Conservation (phyloP, 2,113 vertebrate genomes). For the Phrynosoma platyrhinos region DNA sequence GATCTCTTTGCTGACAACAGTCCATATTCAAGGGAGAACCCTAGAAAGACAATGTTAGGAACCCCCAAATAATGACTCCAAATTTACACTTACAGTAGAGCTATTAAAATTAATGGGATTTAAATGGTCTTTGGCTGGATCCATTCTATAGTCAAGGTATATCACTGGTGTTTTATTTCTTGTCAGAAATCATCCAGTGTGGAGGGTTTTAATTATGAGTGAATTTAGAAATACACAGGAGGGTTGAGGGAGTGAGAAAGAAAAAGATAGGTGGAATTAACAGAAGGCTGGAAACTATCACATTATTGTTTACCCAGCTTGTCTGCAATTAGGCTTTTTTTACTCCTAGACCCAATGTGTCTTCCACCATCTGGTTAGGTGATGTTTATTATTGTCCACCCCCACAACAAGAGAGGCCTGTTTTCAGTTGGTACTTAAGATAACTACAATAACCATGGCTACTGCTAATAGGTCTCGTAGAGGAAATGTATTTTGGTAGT, state of each 20-base stretch:
- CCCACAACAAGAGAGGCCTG: slow-evolving; percentile 9
- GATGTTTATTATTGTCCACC: slow-evolving; percentile 22
- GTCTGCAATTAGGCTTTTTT: slow-evolving; percentile 29
- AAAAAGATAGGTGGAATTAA: neutral
- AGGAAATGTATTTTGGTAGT: slow-evolving; percentile 11
- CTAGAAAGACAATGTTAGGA: neutral
- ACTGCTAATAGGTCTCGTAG: slow-evolving; percentile 20
- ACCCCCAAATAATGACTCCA: neutral
- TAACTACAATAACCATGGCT: slow-evolving; percentile 17
- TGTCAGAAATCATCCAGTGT: neutral
- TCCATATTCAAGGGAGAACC: too few species aligned
- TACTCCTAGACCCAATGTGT: slow-evolving; percentile 1
- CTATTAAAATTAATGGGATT: too few species aligned
- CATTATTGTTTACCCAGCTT: slow-evolving; percentile 27
- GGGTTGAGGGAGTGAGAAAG: neutral
- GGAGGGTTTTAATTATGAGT: neutral
- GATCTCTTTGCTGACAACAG: neutral
- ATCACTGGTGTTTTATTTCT: neutral
- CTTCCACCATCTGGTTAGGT: slow-evolving; percentile 14
- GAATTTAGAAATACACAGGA: neutral
- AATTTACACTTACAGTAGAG: too few species aligned
- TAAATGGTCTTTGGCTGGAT: too few species aligned
- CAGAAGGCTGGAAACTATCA: slow-evolving; percentile 11
- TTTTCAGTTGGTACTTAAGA: slow-evolving; percentile 18
- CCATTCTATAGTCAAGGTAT: too few species aligned